phyloP scores from a whole-genome alignment of 1,140 invertebrate genomes.

The Branchinecta lynchi region DNA sequence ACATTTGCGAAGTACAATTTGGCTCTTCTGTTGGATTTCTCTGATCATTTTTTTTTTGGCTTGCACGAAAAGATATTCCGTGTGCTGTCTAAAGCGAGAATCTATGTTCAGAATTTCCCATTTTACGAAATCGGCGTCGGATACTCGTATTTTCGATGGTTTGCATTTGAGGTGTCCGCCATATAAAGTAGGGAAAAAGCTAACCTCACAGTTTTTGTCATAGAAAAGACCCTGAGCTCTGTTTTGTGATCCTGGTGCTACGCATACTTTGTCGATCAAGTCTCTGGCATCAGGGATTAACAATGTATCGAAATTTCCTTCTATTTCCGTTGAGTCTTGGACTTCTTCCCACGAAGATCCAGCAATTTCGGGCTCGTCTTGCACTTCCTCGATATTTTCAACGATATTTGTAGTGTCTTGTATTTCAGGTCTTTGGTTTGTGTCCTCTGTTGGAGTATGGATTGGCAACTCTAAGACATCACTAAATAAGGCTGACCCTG shows the following conservation, averaged over 20 bases:
- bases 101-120: not conserved
- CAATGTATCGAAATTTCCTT: not conserved
- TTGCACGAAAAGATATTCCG: not conserved
- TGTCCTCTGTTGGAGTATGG: not conserved
- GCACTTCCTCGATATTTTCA: not conserved
- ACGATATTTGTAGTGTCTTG: not conserved
- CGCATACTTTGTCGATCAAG: slow-evolving; percentile 10
- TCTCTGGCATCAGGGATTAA: slow-evolving; percentile 2
- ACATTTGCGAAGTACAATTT: not conserved
- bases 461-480: not conserved
- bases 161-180: not conserved
- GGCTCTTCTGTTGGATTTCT: slow-evolving; percentile 1
- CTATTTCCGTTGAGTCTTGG: not conserved
- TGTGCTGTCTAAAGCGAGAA: not conserved
- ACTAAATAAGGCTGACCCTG: not conserved
- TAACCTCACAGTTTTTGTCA: slow-evolving; percentile 4
- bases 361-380: not conserved
- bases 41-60: slow-evolving; percentile 2
- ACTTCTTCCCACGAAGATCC: slow-evolving; percentile 2
- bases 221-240: slow-evolving; percentile 6
- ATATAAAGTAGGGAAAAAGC: not conserved
- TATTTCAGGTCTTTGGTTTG: not conserved
- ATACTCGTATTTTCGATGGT: slow-evolving; percentile 2
- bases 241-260: not conserved
- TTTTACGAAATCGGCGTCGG: not conserved